Evolutionary conservation across 2,797 vertebrate genomes (phyloP), one percentile per base, ranked within the genome.

Genomic region (Carduelis carduelis): DNA sequence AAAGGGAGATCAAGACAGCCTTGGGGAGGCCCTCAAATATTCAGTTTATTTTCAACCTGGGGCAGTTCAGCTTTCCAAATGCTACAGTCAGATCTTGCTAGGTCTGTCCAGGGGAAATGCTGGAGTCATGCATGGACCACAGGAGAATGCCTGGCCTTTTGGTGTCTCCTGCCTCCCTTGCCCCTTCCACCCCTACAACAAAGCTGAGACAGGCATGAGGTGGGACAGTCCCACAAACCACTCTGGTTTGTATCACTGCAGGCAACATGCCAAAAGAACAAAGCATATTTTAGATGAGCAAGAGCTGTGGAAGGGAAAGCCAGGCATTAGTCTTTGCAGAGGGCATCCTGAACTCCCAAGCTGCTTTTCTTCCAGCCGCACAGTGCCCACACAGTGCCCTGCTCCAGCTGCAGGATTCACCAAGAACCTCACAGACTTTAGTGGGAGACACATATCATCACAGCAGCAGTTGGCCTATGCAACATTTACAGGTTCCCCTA

Each of bases 401-500:
- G 28, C 34, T 55, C 47, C 63, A 65, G 41, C 39, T 32, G 24
- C 46, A 83, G 49, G 27, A 68, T 47, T 71, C 57, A 75, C n/a
- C 56, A 77, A 19, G 14, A 10, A 66, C 41, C 16, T 88, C 47
- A 13, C 12, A 22, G 8, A 68, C 35, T 79, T 66, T 15, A 52
- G 23, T 5, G 16, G 14, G 41, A 90, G 35, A 69, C 44, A 63
- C 8, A 6, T 4, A 20, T 32, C 20, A 77, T 1, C 0, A 0
- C 7, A 83, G 68, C 63, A 65, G 47, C 41, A 64, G 43, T 0
- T 43, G 14, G 35, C 19, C 65, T 52, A 23, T 13, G 68, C 23
- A 70, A 16, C 49, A 70, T 35, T 60, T 66, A 66, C 3, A 14
- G 4, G 46, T 65, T 76, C 44, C 22, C 34, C 47, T 89, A 30